Evolutionary conservation across 2,113 vertebrate species (phyloP).

Genomic region (Cottus gobio): DNA sequence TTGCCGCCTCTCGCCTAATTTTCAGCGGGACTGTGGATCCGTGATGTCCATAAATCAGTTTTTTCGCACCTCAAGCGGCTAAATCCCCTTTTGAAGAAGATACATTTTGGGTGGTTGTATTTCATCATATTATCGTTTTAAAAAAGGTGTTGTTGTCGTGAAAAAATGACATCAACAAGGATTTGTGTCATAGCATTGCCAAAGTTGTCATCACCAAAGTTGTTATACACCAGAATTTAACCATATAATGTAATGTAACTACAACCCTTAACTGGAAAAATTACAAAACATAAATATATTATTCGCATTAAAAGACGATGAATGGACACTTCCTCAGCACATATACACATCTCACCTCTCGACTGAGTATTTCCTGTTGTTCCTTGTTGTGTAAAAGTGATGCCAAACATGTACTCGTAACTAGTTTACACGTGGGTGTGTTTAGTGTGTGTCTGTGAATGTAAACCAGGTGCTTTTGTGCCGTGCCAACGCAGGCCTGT

Average conservation of each 20-base stretch:
- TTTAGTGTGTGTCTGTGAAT: conserved; percentile 54
- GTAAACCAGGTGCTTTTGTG: conserved; percentile 73
- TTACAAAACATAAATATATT: neutral
- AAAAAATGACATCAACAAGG: neutral
- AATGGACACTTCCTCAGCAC: conserved; percentile 10
- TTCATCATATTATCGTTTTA: neutral
- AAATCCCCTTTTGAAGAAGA: neutral
- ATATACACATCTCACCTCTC: neutral
- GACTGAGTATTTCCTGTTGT: conserved; percentile 9
- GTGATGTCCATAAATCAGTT: neutral
- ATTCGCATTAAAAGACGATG: neutral
- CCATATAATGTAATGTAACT: no score
- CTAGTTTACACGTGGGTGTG: neutral
- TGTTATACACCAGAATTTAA: no score
- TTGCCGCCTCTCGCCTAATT: neutral
- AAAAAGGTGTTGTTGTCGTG: neutral
- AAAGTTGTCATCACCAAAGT: no score
- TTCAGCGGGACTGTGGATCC: neutral
- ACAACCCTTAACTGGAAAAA: neutral
- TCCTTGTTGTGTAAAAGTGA: conserved; percentile 21
- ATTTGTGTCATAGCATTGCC: neutral
- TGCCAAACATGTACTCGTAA: conserved; percentile 26
- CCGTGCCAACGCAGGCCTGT: conserved; percentile 34
- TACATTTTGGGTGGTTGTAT: neutral
- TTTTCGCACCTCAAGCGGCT: neutral